Evolutionary conservation across 2,113 vertebrate species (phyloP).

Genomic region (Delphinus delphis): DNA sequence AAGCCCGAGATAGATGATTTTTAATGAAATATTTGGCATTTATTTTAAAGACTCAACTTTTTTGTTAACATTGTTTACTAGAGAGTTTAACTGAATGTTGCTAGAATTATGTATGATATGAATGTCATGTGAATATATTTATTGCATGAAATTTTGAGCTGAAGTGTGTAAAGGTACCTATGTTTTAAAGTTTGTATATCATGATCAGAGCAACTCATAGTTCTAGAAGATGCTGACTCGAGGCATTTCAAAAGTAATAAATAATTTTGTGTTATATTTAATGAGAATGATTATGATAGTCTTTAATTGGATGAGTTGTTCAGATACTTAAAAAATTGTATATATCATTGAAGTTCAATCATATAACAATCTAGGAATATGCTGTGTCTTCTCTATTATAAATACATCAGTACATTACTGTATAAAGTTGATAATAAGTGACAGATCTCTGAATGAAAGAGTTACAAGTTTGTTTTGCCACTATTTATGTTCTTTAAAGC

Average conservation of each 20-base stretch:
- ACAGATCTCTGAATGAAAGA: neutral
- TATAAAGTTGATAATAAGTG: constrained; percentile 15
- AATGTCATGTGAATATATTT: neutral
- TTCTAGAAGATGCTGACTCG: neutral
- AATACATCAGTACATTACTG: neutral
- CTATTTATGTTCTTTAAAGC: constrained; percentile 11
- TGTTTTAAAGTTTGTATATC: neutral
- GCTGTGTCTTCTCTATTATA: neutral
- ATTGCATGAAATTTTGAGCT: neutral
- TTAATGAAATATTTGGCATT: neutral
- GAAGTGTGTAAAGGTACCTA: neutral
- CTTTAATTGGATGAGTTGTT: constrained; percentile 49
- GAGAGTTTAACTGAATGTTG: neutral
- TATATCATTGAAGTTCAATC: constrained; percentile 59
- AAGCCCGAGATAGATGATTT: neutral
- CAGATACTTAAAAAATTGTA: constrained; percentile 53
- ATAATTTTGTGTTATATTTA: neutral
- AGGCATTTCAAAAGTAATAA: neutral
- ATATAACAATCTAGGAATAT: constrained; percentile 52
- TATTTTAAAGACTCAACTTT: neutral
- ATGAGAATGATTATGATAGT: constrained; percentile 17
- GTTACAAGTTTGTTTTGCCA: neutral
- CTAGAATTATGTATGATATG: neutral
- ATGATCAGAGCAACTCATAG: neutral
- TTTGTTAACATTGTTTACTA: neutral